Evolutionary conservation across 2,797 vertebrate genomes (phyloP), one percentile per base, ranked within the genome.

Genomic region (Limosa lapponica): DNA sequence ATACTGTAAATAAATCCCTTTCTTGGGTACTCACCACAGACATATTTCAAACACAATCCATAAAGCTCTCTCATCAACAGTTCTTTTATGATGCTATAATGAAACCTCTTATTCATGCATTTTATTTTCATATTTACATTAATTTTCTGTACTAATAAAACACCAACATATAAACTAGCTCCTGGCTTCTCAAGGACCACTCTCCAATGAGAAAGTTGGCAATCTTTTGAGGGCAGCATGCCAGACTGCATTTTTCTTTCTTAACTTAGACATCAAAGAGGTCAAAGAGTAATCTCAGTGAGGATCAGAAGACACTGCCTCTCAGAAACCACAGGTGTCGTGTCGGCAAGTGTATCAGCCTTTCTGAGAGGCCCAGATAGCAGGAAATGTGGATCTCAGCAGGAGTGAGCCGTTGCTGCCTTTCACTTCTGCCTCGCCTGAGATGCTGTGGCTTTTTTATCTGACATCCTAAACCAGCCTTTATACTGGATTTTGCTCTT

Each of bases 121-220:
- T 91, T 95, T 80, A 34, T 84, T 74, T 95, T 69, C 62, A 83
- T 49, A 67, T 90, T 88, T 83, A 32, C 13, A 62, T 78, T 77
- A 10, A 48, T 78, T 83, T 94, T 90, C 51, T 88, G 16, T 59
- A 20, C 41, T 69, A 88, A 75, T 65, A 75, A 64, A 91, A 58
- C 9, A 69, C 10, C n/a, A 78, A 65, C 8, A 39, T 28, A 59
- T 57, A 89, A 85, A 61, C 54, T 32, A 51, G 15, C 16, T 58
- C 46, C 39, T 85, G n/a, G 34, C 75, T 92, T 86, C 65, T 89
- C 30, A 64, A 81, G 67, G 44, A 59, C 23, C 23, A 8, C 17
- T 80, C 15, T 79, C 43, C 51, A 37, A 73, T 22, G 17, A 75
- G 34, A 77, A 85, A 80, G 12, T 13, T 85, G 19, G 10, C 48